These are phyloP conservation scores for Malthinus flaveolus DNA, from an alignment of 2,888 invertebrate genomes.

Conservation along the genomic window DNA sequence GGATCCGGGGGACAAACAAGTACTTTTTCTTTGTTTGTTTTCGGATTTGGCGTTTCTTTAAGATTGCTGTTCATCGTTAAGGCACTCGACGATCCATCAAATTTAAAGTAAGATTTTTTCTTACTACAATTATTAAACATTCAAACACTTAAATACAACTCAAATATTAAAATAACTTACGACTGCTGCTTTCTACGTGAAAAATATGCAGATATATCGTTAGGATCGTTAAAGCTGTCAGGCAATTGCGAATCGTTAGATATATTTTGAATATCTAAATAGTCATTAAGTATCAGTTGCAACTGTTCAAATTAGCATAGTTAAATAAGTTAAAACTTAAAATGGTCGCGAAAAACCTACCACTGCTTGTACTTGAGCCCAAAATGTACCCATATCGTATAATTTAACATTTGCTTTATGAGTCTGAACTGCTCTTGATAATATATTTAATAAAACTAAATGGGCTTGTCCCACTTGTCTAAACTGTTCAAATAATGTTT, in stretches of 20 bases:
- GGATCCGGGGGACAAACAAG: conserved; percentile 79
- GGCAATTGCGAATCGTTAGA: conserved; percentile 62
- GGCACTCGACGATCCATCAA: conserved; percentile 63
- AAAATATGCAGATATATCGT: conserved; percentile 62
- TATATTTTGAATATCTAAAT: conserved; percentile 83
- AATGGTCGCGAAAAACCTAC: conserved; percentile 58
- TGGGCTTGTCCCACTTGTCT: conserved; percentile 80
- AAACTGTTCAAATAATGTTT: conserved; percentile 81
- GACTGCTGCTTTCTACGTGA: conserved; percentile 56
- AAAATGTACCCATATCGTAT: conserved; percentile 79
- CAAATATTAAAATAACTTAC: conserved; percentile 36
- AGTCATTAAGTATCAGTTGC: conserved; percentile 82
- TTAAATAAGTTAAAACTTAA: conserved; percentile 20
- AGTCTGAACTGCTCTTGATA: conserved; percentile 64
- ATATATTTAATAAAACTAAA: conserved; percentile 64
- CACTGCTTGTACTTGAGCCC: conserved; percentile 88
- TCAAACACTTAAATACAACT: background rate
- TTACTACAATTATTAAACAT: conserved; percentile 50
- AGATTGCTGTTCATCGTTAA: conserved; percentile 47
- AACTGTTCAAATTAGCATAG: conserved; percentile 59
- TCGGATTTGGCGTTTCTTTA: conserved; percentile 36
- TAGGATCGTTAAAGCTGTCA: conserved; percentile 46
- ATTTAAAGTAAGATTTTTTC: conserved; percentile 68
- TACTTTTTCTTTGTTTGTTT: conserved; percentile 56
- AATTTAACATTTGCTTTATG: conserved; percentile 60